phyloP scores from a whole-genome alignment of 2,797 vertebrate species.

The Pelobates cultripes region DNA sequence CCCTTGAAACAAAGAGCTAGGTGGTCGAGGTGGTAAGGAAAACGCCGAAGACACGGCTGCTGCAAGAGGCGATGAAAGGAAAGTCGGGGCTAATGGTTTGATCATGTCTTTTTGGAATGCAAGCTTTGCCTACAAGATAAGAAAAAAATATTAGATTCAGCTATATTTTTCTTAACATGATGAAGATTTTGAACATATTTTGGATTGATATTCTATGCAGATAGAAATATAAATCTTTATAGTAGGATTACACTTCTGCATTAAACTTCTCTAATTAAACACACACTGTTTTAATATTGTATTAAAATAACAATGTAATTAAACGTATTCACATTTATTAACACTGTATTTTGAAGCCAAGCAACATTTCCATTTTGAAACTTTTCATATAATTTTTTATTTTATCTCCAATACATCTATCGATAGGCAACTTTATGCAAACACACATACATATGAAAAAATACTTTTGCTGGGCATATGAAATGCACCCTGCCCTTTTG shows the following conservation, averaged over 20 bases:
- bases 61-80: constrained; percentile 83
- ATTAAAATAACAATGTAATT: constrained; percentile 14
- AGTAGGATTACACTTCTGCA: too few relatives aligned
- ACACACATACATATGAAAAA: too few relatives aligned
- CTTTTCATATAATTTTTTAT: too few relatives aligned
- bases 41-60: constrained; percentile 76
- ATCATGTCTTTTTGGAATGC: constrained; percentile 87
- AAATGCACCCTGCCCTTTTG: too few relatives aligned
- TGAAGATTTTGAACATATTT: too few relatives aligned
- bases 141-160: constrained; percentile 8
- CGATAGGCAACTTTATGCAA: too few relatives aligned
- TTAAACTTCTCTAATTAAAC: constrained; percentile 4
- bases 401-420: too few relatives aligned
- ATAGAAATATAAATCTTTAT: background rate
- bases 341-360: background rate
- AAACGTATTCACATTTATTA: background rate
- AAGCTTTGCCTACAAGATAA: constrained; percentile 78
- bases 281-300: constrained; percentile 7
- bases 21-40: constrained; percentile 79
- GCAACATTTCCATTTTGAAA: background rate
- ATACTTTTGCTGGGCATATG: too few relatives aligned
- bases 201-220: too few relatives aligned
- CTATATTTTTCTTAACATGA: too few relatives aligned
- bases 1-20: constrained; percentile 83
- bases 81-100: constrained; percentile 85